These are phyloP conservation scores for Spatulosminthurus flaviceps DNA, from an alignment of 2,888 invertebrate genomes.

Conservation along the genomic window DNA sequence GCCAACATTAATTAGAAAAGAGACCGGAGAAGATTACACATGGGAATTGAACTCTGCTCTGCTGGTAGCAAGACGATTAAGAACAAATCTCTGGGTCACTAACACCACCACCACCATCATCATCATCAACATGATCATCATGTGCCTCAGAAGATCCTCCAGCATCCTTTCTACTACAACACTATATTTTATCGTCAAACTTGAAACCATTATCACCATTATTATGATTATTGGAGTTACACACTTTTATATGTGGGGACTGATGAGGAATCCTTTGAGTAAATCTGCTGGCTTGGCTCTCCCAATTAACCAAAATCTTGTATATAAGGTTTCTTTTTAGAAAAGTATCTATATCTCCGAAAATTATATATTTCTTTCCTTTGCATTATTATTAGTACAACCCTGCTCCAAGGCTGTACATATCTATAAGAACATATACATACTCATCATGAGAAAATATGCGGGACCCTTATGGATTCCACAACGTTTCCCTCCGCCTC, in stretches of 20 bases:
- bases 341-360: too few relatives aligned
- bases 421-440: neutral
- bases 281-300: slow-evolving; percentile 4
- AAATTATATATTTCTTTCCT: too few relatives aligned
- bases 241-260: neutral
- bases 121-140: too few relatives aligned
- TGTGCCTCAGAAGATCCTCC: neutral
- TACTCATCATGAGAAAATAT: neutral
- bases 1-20: slow-evolving; percentile 7
- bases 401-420: neutral
- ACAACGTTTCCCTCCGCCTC: neutral
- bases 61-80: slow-evolving; percentile 12
- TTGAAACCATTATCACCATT: slow-evolving; percentile 18
- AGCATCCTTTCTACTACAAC: neutral
- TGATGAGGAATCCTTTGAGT: neutral
- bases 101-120: too few relatives aligned
- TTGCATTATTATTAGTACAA: too few relatives aligned
- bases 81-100: slow-evolving; percentile 13
- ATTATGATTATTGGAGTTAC: slow-evolving; percentile 2
- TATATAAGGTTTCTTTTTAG: too few relatives aligned
- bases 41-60: slow-evolving; percentile 1
- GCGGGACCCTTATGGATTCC: neutral
- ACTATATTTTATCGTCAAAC: slow-evolving; percentile 11
- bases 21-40: slow-evolving; percentile 12
- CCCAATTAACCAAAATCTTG: too few relatives aligned